A percentile compares a stretch with the other conserved stretches of the same genome.
Evolutionary conservation across 2,888 invertebrate genomes (phyloP).

Genomic region (Cosmopolites sordidus): DNA sequence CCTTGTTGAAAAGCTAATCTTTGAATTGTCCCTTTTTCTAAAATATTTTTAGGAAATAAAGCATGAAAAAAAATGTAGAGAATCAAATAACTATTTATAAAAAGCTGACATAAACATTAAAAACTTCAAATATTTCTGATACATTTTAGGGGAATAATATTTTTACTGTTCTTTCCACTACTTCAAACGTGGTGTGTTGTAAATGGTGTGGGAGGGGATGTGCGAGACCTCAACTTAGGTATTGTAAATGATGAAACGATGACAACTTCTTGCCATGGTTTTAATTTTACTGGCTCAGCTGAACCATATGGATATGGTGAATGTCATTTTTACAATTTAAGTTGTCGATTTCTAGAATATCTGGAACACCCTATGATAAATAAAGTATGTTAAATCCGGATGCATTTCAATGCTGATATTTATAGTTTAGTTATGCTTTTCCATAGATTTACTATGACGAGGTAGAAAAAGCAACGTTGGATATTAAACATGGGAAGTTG

Average conservation of each 20-base stretch:
- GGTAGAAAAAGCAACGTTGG: conserved; percentile 52
- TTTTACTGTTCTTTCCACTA: conserved; percentile 77
- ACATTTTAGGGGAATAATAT: conserved; percentile 68
- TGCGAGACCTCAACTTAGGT: conserved; percentile 65
- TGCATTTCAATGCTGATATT: background rate
- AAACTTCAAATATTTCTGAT: too few relatives aligned
- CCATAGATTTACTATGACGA: conserved; percentile 52
- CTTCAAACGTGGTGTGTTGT: conserved; percentile 77
- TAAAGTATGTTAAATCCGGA: conserved; percentile 25
- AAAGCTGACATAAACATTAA: too few relatives aligned
- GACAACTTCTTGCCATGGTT: conserved; percentile 37
- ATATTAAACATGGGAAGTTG: conserved; percentile 54
- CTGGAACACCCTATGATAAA: conserved; percentile 56
- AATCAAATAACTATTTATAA: too few relatives aligned
- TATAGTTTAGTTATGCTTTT: background rate
- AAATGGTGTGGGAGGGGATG: conserved; percentile 73
- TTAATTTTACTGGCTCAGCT: conserved; percentile 32
- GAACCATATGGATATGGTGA: conserved; percentile 27
- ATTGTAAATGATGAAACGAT: conserved; percentile 73
- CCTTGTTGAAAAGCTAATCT: too few relatives aligned
- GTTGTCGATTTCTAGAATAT: conserved; percentile 59
- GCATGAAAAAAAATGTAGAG: too few relatives aligned
- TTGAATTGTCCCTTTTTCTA: too few relatives aligned
- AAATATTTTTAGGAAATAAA: too few relatives aligned
- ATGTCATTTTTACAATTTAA: conserved; percentile 56